Evolutionary conservation across 2,797 vertebrate genomes (phyloP).

Genomic region (Loris lydekkerianus): DNA sequence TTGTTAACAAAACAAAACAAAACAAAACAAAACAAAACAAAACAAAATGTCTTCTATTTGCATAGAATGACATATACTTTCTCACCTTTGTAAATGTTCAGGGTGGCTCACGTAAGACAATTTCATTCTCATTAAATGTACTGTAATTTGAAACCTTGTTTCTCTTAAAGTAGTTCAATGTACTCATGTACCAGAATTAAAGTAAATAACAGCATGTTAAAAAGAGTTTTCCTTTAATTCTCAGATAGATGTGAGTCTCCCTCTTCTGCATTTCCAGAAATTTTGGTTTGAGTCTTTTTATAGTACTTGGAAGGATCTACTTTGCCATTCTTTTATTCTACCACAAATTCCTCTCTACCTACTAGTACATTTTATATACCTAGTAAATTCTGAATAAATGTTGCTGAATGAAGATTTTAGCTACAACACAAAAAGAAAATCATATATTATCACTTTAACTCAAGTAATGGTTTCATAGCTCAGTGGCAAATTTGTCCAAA

Average conservation of each 20-base stretch:
- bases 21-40: background rate
- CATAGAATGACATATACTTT: background rate
- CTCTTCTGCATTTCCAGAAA: constrained; percentile 4
- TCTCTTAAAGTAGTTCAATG: background rate
- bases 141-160: background rate
- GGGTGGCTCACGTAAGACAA: background rate
- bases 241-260: constrained; percentile 23
- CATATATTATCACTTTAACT: background rate
- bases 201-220: too few relatives aligned
- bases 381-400: constrained; percentile 47
- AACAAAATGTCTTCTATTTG: background rate
- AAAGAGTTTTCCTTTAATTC: background rate
- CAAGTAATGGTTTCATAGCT: constrained; percentile 13
- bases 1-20: background rate
- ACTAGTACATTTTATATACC: background rate
- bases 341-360: constrained; percentile 34
- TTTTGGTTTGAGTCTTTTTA: background rate
- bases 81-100: constrained; percentile 22
- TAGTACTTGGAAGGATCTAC: background rate
- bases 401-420: constrained; percentile 5
- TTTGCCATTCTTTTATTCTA: constrained; percentile 25
- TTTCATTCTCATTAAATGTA: constrained; percentile 32
- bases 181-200: too few relatives aligned
- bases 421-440: background rate
- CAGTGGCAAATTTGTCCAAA: too few relatives aligned